Evolutionary conservation across 2,888 invertebrate species (phyloP).

Genomic region (Phortica magna): DNA sequence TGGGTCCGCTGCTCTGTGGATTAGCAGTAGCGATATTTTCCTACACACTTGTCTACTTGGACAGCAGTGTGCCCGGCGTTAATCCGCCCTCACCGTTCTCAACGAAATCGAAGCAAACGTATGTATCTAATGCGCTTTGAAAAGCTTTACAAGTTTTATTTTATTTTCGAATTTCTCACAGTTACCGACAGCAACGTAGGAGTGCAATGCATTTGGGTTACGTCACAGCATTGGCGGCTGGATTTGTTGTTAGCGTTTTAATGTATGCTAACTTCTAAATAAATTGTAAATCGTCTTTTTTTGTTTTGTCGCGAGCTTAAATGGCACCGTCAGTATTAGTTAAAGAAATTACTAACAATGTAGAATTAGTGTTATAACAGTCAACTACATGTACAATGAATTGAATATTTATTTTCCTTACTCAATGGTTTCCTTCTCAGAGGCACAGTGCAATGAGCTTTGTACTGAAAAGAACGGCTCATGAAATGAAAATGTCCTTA

Average conservation of each 20-base stretch:
- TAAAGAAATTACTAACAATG: neutral
- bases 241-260: slow-evolving; percentile 77
- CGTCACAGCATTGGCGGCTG: slow-evolving; percentile 78
- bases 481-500: neutral
- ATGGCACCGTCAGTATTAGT: slow-evolving; percentile 15
- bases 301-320: neutral
- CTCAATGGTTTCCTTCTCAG: neutral
- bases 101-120: slow-evolving; percentile 78
- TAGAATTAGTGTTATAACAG: neutral
- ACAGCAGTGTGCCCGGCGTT: slow-evolving; percentile 81
- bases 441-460: neutral
- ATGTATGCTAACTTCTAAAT: slow-evolving; percentile 71
- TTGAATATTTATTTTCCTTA: neutral
- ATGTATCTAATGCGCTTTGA: slow-evolving; percentile 45
- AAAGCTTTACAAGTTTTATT: neutral
- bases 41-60: slow-evolving; percentile 82
- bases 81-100: slow-evolving; percentile 82
- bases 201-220: slow-evolving; percentile 78
- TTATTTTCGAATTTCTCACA: slow-evolving; percentile 41
- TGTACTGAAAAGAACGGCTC: neutral
- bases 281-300: neutral
- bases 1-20: slow-evolving; percentile 78
- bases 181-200: slow-evolving; percentile 70
- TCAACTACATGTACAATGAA: slow-evolving; percentile 3
- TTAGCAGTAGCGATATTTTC: slow-evolving; percentile 79